Conservation (phyloP, 1,140 invertebrate genomes). For the Chlorops oryzae region DNA sequence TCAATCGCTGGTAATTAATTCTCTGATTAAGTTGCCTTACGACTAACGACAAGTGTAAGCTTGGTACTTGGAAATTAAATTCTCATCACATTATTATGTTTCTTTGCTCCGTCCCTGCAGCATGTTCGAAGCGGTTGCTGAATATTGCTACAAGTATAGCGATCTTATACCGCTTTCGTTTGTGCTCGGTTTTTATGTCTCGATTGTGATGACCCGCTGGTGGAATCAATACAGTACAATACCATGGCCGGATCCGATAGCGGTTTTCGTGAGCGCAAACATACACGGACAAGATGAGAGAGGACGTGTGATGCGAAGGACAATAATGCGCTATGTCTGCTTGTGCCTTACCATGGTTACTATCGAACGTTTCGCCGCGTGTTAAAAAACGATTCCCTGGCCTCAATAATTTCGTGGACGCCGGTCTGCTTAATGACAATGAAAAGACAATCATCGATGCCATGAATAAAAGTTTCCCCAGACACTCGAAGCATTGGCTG, state of each 20-base stretch:
- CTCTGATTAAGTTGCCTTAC: too few species aligned
- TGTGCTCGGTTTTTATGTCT: constrained; percentile 88
- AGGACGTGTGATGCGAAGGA: constrained; percentile 78
- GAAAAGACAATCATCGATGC: constrained; percentile 76
- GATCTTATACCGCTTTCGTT: constrained; percentile 80
- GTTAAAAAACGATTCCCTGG: constrained; percentile 92
- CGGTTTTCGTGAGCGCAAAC: constrained; percentile 65
- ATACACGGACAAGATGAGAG: constrained; percentile 68
- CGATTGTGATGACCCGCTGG: constrained; percentile 89
- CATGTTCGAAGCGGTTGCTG: constrained; percentile 68
- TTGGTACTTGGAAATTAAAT: too few species aligned
- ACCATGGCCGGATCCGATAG: constrained; percentile 77
- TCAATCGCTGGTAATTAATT: too few species aligned
- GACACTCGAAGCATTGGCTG: constrained; percentile 90
- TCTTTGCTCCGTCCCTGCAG: constrained; percentile 40
- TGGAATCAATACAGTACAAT: constrained; percentile 81
- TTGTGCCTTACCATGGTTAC: constrained; percentile 78
- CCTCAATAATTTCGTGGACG: constrained; percentile 78
- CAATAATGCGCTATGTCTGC: constrained; percentile 78
- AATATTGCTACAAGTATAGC: constrained; percentile 74
- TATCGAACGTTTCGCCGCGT: constrained; percentile 75
- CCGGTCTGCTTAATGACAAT: constrained; percentile 80
- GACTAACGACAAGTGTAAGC: constrained; percentile 78
- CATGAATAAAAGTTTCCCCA: constrained; percentile 75
- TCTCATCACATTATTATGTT: not conserved